These are phyloP conservation scores for Tenrec ecaudatus DNA, from an alignment of 2,113 vertebrate species.

Conservation along the genomic window DNA sequence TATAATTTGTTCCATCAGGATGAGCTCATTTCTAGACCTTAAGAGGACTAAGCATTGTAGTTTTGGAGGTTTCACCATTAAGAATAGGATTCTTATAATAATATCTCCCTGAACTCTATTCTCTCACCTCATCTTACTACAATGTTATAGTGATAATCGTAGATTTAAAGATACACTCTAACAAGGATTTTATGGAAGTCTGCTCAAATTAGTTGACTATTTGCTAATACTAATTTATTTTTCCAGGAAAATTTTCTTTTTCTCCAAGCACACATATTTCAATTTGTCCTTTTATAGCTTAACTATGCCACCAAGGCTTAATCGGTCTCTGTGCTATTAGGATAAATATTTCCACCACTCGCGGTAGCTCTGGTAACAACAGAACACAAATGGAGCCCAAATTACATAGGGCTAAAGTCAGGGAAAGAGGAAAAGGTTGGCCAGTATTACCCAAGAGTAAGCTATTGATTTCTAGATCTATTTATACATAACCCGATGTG, in stretches of 20 bases:
- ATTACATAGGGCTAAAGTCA: background rate
- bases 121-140: background rate
- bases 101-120: background rate
- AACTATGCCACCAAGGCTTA: background rate
- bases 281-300: background rate
- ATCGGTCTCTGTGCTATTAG: background rate
- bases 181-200: background rate
- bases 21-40: too few species aligned
- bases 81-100: background rate
- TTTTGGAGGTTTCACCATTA: background rate
- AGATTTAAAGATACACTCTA: background rate
- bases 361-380: background rate
- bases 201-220: constrained; percentile 24
- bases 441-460: background rate
- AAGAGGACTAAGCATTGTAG: too few species aligned
- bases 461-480: background rate
- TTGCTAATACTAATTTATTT: background rate
- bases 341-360: background rate
- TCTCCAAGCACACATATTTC: background rate
- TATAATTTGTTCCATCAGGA: too few species aligned
- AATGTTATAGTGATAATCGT: background rate
- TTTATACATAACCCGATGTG: background rate
- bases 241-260: background rate
- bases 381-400: background rate
- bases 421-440: background rate